phyloP scores from a whole-genome alignment of 2,888 invertebrate genomes.

The Eledona agricola region DNA sequence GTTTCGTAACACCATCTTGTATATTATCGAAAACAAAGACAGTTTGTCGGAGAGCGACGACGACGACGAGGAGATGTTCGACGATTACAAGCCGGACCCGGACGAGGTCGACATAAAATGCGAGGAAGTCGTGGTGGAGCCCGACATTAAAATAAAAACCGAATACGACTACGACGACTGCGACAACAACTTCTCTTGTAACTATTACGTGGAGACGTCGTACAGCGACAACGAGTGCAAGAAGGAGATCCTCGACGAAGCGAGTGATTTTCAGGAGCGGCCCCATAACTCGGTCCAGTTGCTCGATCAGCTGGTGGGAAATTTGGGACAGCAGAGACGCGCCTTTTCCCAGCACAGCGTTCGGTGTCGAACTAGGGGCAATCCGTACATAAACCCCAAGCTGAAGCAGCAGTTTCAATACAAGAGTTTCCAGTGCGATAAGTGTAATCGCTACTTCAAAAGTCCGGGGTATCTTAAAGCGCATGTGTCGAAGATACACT shows the following conservation, averaged over 20 bases:
- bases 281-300: constrained; percentile 46
- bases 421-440: constrained; percentile 59
- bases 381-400: constrained; percentile 60
- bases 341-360: constrained; percentile 53
- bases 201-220: constrained; percentile 42
- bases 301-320: constrained; percentile 50
- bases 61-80: constrained; percentile 52
- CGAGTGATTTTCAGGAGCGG: constrained; percentile 32
- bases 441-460: constrained; percentile 60
- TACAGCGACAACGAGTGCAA: constrained; percentile 40
- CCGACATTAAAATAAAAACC: constrained; percentile 53
- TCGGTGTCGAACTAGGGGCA: constrained; percentile 57
- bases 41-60: constrained; percentile 47
- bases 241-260: constrained; percentile 39
- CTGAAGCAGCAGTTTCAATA: constrained; percentile 59
- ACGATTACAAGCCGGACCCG: constrained; percentile 32
- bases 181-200: constrained; percentile 35
- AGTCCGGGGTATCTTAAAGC: constrained; percentile 61
- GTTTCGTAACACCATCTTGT: constrained; percentile 56
- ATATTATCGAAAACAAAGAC: constrained; percentile 53
- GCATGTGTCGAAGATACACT: constrained; percentile 59
- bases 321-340: constrained; percentile 43
- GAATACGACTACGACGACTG: constrained; percentile 48
- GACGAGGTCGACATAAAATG: constrained; percentile 44
- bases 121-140: constrained; percentile 57